These are phyloP conservation scores for Drosophila obscura DNA, from an alignment of 1,140 invertebrate species.

Conservation along the genomic window DNA sequence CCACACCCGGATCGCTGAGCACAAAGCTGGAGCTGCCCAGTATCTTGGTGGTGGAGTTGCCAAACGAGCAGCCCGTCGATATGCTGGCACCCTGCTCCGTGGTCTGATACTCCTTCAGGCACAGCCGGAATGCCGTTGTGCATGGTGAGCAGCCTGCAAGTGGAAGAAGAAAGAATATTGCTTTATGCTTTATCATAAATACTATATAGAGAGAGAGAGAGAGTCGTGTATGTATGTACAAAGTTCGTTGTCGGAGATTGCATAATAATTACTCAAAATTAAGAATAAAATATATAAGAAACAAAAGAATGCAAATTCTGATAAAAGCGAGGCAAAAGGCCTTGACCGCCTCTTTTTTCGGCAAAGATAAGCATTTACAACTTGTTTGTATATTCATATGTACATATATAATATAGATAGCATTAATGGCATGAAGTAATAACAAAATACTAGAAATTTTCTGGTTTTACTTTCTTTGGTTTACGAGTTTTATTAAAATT, in stretches of 20 bases:
- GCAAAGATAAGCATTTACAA: slow-evolving; percentile 6
- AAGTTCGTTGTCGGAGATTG: slow-evolving; percentile 23
- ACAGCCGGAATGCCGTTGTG: slow-evolving; percentile 93
- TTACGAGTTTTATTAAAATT: too few species aligned
- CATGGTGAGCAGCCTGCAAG: slow-evolving; percentile 86
- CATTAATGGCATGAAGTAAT: too few species aligned
- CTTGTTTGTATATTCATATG: too few species aligned
- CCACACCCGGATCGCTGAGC: slow-evolving; percentile 89
- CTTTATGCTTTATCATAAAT: slow-evolving; percentile 12
- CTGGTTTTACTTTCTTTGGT: too few species aligned
- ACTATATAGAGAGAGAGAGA: neutral
- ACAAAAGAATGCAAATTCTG: slow-evolving; percentile 26
- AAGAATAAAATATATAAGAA: neutral
- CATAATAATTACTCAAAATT: slow-evolving; percentile 37
- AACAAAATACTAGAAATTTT: too few species aligned
- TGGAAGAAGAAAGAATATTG: slow-evolving; percentile 24
- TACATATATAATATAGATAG: too few species aligned
- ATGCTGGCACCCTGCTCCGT: slow-evolving; percentile 85
- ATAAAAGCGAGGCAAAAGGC: slow-evolving; percentile 15
- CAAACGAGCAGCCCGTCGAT: slow-evolving; percentile 93
- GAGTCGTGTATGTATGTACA: neutral
- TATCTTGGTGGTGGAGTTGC: slow-evolving; percentile 92
- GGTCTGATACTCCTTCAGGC: slow-evolving; percentile 96
- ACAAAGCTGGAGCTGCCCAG: slow-evolving; percentile 95
- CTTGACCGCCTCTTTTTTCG: slow-evolving; percentile 38